A percentile compares a stretch with the other conserved stretches of the same genome.
Evolutionary conservation across 1,140 invertebrate genomes (phyloP).

Genomic region (Drosophila bipectinata): DNA sequence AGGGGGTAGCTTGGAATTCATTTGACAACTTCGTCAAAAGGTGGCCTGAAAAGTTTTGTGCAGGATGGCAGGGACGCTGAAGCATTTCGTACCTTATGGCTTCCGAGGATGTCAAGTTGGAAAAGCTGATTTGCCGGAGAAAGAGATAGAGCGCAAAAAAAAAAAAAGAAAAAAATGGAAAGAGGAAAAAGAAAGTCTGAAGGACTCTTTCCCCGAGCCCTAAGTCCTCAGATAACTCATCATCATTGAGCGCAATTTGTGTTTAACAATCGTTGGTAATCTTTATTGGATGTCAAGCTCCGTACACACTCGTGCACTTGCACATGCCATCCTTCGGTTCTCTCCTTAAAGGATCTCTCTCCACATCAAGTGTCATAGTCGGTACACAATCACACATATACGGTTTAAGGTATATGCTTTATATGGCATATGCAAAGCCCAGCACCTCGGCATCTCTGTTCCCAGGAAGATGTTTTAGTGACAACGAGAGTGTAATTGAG

Average conservation of each 20-base stretch:
- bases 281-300: slow-evolving; percentile 77
- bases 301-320: slow-evolving; percentile 10
- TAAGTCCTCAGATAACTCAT: slow-evolving; percentile 57
- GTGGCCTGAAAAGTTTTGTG: slow-evolving; percentile 35
- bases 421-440: not conserved
- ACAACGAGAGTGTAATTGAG: slow-evolving; percentile 80
- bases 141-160: slow-evolving; percentile 6
- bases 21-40: slow-evolving; percentile 64
- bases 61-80: slow-evolving; percentile 4
- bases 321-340: slow-evolving; percentile 2
- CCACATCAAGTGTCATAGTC: slow-evolving; percentile 66
- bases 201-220: slow-evolving; percentile 7
- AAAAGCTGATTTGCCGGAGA: slow-evolving; percentile 60
- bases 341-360: slow-evolving; percentile 50
- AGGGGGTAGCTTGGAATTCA: slow-evolving; percentile 42
- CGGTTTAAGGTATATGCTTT: slow-evolving; percentile 39
- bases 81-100: slow-evolving; percentile 47
- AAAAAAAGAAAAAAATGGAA: not conserved
- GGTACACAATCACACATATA: slow-evolving; percentile 26
- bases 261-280: slow-evolving; percentile 80
- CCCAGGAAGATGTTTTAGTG: slow-evolving; percentile 69
- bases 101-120: slow-evolving; percentile 33
- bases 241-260: slow-evolving; percentile 79
- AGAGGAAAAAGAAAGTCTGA: not conserved
- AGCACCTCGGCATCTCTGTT: slow-evolving; percentile 1